A percentile compares a stretch with the other conserved stretches of the same genome.
Conservation (phyloP, 2,797 vertebrate species). For the Smutsia gigantea region DNA sequence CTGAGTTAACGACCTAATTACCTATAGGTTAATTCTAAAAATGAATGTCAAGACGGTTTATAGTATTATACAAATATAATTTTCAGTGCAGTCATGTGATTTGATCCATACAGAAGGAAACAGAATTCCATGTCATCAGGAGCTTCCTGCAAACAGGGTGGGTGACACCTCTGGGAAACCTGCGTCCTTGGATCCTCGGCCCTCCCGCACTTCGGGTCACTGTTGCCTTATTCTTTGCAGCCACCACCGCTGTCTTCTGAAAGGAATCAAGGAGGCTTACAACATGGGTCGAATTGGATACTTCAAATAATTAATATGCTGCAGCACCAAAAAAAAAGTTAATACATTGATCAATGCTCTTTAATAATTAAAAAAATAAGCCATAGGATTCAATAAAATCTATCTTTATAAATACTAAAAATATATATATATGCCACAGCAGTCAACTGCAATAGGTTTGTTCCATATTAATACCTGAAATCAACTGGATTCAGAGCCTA, state of each 20-base stretch:
- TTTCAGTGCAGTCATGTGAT: not conserved
- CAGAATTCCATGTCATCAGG: not conserved
- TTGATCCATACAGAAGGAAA: not conserved
- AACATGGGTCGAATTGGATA: not conserved
- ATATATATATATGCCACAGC: accelerated
- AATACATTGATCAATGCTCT: no score
- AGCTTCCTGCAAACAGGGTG: not conserved
- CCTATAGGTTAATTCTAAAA: not conserved
- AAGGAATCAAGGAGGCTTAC: not conserved
- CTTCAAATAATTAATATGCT: not conserved
- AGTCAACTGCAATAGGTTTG: accelerated
- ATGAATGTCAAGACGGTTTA: not conserved
- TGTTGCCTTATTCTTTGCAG: not conserved
- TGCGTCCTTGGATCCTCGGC: not conserved
- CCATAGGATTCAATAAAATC: no score
- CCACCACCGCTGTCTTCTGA: not conserved
- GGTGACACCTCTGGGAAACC: accelerated
- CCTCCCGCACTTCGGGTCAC: not conserved
- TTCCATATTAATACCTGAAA: accelerated
- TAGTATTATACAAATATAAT: not conserved
- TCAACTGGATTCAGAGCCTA: not conserved
- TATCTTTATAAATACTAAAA: no score
- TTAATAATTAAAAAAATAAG: no score
- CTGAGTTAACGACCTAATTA: not conserved
- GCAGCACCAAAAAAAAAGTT: no score